A percentile compares a stretch with the other conserved stretches of the same genome.
These are phyloP conservation scores for Agrochola lychnidis DNA, from an alignment of 2,888 invertebrate species.

Conservation along the genomic window DNA sequence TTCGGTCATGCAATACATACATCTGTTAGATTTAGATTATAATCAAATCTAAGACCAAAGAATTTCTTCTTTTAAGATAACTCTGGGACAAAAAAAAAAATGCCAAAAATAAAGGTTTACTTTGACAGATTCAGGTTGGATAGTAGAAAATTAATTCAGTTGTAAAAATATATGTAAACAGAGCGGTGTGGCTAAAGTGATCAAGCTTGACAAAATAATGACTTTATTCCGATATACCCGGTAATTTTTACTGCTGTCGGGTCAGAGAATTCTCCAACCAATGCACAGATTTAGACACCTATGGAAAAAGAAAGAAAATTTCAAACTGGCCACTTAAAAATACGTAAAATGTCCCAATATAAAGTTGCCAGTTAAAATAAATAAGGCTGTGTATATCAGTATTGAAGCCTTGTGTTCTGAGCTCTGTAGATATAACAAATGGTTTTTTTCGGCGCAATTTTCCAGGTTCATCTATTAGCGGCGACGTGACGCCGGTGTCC, in stretches of 20 bases:
- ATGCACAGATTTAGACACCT: not conserved
- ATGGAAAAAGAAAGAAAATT: not conserved
- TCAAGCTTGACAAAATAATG: not conserved
- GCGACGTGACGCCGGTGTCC: conserved; percentile 93
- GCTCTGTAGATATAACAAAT: not conserved
- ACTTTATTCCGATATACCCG: not conserved
- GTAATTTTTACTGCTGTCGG: not conserved
- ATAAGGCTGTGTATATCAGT: conserved; percentile 1
- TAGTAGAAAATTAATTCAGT: conserved; percentile 3
- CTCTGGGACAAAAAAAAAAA: not conserved
- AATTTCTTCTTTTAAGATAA: not conserved
- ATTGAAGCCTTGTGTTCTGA: not conserved
- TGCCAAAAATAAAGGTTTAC: not conserved
- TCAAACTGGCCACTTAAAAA: conserved; percentile 1
- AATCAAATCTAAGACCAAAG: not conserved
- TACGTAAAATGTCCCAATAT: not conserved
- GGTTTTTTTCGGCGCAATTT: conserved; percentile 21
- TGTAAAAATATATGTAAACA: not conserved
- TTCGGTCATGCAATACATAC: conserved; percentile 27
- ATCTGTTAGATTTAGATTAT: not conserved
- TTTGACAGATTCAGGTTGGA: not conserved
- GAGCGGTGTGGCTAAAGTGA: no score
- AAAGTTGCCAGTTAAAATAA: conserved; percentile 15
- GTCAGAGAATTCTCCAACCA: not conserved
- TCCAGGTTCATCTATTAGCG: conserved; percentile 90